Base-by-base conservation (phyloP, 2,797 vertebrate species). In the Leucoraja ocellata region DNA sequence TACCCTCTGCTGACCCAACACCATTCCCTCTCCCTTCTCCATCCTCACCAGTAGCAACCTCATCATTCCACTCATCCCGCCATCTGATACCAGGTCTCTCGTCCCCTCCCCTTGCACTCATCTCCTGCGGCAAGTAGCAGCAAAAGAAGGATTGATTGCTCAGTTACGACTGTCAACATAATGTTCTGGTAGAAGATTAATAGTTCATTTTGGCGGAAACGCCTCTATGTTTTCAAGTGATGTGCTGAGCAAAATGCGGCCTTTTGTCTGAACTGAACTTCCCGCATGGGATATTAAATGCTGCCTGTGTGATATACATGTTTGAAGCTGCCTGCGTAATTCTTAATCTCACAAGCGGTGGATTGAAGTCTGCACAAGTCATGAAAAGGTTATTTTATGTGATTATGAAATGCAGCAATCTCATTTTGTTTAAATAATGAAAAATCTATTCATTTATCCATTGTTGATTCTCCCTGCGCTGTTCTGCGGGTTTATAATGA, bases 361-460 rank as follows among this genome's bases (percentile, higher is more conserved):
- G 61, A 88, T 68, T 68, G 16, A 7, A 68, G 84, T n/a, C 61
- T 88, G 63, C n/a, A 65, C 84, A 68, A 88, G 84, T 68, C 84
- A 88, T 8, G 16, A 14, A 88, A 68, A 88, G 84, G 84, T 88
- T 68, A 68, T 36, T n/a, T 88, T 88, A 63, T 32, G 63, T 36
- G 84, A 88, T 68, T 68, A 88, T 36, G 61, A 88, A 68, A 68
- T 88, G 63, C 63, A 65, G 65, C 61, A 88, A 68, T 68, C n/a
- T 36, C 84, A 36, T 32, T 88, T 88, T 36, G 65, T 68, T 68
- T 68, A 21, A 88, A 88, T 68, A 88, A 88, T 88, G 84, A 88
- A 68, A 88, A 68, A 88, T 88, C 84, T 68, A 88, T 68, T 68
- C 84, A 88, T 88, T 88, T 88, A 88, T 88, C 63, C 63, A 68